These are phyloP conservation scores for Microctenopoma steveboyesi DNA, from an alignment of 2,797 vertebrate species.

Conservation along the genomic window DNA sequence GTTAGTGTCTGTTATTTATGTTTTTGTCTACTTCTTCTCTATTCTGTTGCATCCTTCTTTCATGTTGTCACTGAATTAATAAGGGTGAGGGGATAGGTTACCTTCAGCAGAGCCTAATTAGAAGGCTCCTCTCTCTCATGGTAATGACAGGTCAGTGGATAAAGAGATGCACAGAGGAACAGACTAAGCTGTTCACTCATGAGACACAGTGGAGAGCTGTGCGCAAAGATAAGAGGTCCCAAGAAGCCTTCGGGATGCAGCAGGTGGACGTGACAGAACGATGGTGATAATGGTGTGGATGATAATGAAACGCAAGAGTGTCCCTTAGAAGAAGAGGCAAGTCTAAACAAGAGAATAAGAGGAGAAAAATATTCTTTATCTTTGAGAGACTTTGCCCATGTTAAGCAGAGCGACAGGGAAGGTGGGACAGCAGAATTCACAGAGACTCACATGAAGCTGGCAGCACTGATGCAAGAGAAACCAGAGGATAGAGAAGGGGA, in stretches of 20 bases:
- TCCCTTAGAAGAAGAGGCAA: conserved; percentile 18
- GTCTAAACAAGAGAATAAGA: neutral
- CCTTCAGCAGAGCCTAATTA: conserved; percentile 16
- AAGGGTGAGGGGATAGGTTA: neutral
- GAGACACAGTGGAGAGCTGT: conserved; percentile 36
- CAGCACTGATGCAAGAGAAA: conserved; percentile 24
- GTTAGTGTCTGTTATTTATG: neutral
- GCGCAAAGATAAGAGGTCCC: conserved; percentile 27
- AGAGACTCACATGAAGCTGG: conserved; percentile 24
- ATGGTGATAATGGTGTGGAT: conserved; percentile 11
- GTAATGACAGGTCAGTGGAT: neutral
- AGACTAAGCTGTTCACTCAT: conserved; percentile 17
- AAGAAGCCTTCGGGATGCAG: conserved; percentile 29
- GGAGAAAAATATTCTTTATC: conserved; percentile 5
- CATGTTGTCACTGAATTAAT: conserved; percentile 3
- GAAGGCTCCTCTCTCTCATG: neutral
- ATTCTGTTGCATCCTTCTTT: neutral
- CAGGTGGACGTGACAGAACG: conserved; percentile 17
- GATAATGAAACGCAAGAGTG: conserved; percentile 21
- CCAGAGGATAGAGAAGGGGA: conserved; percentile 35
- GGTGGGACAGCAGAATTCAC: conserved; percentile 12
- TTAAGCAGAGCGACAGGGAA: conserved; percentile 15
- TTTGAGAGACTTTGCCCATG: conserved; percentile 20
- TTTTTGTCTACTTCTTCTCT: neutral
- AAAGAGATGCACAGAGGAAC: conserved; percentile 13